Evolutionary conservation across 2,113 vertebrate species (phyloP), one percentile per base, ranked within the genome.

Genomic region (Rhizomys pruinosus): DNA sequence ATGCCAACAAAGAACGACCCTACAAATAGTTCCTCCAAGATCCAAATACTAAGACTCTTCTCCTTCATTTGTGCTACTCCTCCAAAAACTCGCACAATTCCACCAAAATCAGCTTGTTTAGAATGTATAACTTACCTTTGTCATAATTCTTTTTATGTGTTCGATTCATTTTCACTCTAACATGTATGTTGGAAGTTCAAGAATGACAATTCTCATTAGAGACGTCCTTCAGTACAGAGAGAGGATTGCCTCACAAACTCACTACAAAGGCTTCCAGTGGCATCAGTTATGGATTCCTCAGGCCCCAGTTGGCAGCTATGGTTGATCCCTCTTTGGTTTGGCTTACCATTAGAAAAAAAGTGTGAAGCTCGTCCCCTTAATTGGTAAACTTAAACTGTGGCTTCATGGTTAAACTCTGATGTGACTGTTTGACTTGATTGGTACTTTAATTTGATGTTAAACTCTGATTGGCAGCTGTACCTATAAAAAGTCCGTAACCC

Each of bases 141-240:
- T 19, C 64, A 8, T 57, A 20, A 9, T 71, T 87, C 90, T 90
- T 73, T n/a, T 89, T 77, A 63, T 37, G 3, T 87, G 29, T 89
- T 29, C 16, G 0, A 69, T n/a, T 55, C 7, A 22, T 76, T 64
- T n/a, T 71, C 3, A 20, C 25, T 27, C 42, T 25, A 34, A 22
- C 76, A 59, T 78, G 63, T 59, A 72, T 68, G 78, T 84, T 72
- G 25, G 64, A 93, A 86, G 25, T 81, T 63, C 76, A 76, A 66
- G 44, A 22, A n/a, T 66, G 25, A 19, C 4, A 64, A 22, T 16
- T 7, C 57, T 78, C 57, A 39, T 92, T 72, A 39, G 11, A 32
- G 4, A 42, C 61, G 25, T 44, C 4, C 20, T 55, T 81, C 59
- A 68, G n/a, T 34, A 22, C 16, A 63, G 16, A 1, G 2, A n/a